Evolutionary conservation across 23 tunicate species (phyloP), one percentile per base, ranked within the genome.

Genomic region (Corella eumyota): DNA sequence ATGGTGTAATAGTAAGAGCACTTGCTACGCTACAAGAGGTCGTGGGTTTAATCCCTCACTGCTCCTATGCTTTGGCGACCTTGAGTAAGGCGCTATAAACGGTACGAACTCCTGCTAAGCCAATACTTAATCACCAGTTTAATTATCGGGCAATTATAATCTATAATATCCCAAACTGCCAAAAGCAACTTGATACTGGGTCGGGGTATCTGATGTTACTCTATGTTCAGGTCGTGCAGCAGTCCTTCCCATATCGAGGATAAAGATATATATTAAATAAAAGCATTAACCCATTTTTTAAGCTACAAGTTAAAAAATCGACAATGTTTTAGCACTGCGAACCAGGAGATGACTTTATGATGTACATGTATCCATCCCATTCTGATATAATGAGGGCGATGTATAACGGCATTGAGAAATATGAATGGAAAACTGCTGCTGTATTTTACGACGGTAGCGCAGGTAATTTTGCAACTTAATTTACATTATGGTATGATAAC

Each of bases 281-380:
- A 13, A 52, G 58, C 24, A 52, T 52, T 52, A 13, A 52, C 58
- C 20, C 7, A 52, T 52, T 52, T 52, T 13, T 19, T 6, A 17
- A 20, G 20, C 21, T 28, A 3, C 29, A 33, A 25, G 30, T 25
- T 15, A 19, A 32, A 22, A 20, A 22, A 38, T 34, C 3, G 15
- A 38, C 34, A 4, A 23, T 3, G 9, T 62, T 47, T 45, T 49
- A 75, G 81, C 81, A 75, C 34, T 75, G 81, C 34, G 81, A 75
- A 25, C 81, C 81, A 11, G 58, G 64, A 6, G 72, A 75, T 28
- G 62, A 75, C 45, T 75, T 56, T 37, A 23, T 75, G 57, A 65
- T 75, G 81, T 75, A 75, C 44, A 75, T 75, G 81, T 75, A 49
- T 38, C 81, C 81, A 56, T 65, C 81, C 2, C 81, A 75, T 30